These are phyloP conservation scores for Oceanites oceanicus DNA, from an alignment of 2,113 vertebrate genomes.

Conservation along the genomic window DNA sequence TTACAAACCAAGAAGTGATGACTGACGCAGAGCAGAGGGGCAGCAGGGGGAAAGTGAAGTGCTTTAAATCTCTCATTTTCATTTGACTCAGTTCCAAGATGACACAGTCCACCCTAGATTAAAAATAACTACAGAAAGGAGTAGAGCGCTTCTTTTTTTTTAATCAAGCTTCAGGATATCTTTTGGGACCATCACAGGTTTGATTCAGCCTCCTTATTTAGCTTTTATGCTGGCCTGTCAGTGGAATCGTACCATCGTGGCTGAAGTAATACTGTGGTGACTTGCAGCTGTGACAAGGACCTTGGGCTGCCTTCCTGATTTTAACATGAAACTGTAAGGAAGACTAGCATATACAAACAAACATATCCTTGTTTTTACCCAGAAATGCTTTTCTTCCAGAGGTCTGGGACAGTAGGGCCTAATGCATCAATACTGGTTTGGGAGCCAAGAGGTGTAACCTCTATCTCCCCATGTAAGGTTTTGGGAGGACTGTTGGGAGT, in stretches of 20 bases:
- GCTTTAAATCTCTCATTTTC: slow-evolving; percentile 35
- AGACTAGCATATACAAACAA: neutral
- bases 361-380: neutral
- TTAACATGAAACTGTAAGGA: neutral
- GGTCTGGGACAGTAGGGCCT: neutral
- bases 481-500: neutral
- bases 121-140: slow-evolving; percentile 28
- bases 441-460: neutral
- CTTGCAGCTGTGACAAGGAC: neutral
- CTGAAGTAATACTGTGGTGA: neutral
- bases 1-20: slow-evolving; percentile 56
- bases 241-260: neutral
- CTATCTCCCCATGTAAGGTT: neutral
- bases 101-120: neutral
- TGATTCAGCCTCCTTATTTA: neutral
- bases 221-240: neutral
- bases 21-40: slow-evolving; percentile 44
- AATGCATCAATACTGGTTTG: neutral
- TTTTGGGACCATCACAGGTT: neutral
- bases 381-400: neutral
- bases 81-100: slow-evolving; percentile 43
- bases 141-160: neutral
- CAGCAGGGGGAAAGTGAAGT: neutral
- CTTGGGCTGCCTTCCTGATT: neutral
- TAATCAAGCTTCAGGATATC: neutral